Evolutionary conservation across 2,888 invertebrate species (phyloP), one percentile per base, ranked within the genome.

Genomic region (Hipparchia semele): DNA sequence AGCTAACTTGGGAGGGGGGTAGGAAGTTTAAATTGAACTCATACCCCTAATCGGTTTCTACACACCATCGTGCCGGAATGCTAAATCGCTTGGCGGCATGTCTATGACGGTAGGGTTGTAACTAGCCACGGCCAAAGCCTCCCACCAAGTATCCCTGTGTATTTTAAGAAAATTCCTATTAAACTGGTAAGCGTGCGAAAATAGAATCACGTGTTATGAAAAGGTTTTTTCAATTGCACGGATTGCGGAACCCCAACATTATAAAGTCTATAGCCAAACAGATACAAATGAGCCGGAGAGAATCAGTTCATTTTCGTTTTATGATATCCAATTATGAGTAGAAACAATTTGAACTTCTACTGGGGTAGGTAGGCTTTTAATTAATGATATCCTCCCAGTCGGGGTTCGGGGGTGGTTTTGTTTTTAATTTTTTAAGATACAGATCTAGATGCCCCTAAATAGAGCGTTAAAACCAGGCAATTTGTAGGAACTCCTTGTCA

Each of bases 291-390:
- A 75, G 71, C 69, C 74, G 64, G 54, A 80, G 82, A 86, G 81
- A 89, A 90, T 90, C 86, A 88, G 82, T 83, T 82, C 83, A 83
- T 85, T 87, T 86, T 86, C 86, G 80, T 85, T 86, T 90, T 91
- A 85, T 90, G 89, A 89, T 88, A 91, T 88, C 92, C 91, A 92
- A 92, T 93, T 92, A 92, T 88, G 86, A 81, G 84, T 84, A 82
- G 83, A 85, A 87, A 88, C 87, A 85, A 87, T 89, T 87, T 85
- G 80, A 81, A 84, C 86, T 87, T 82, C 83, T 86, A 84, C 84
- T 82, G 85, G 87, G 89, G 87, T 86, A 89, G 89, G 87, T 86
- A 89, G 87, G 84, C 87, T 83, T 87, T 91, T 93, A 92, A 92
- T 93, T 93, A 92, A 93, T 93, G 92, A 90, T 89, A 86, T 86